Base-by-base conservation (phyloP, 2,113 vertebrate genomes). In the Perca schrenkii region DNA sequence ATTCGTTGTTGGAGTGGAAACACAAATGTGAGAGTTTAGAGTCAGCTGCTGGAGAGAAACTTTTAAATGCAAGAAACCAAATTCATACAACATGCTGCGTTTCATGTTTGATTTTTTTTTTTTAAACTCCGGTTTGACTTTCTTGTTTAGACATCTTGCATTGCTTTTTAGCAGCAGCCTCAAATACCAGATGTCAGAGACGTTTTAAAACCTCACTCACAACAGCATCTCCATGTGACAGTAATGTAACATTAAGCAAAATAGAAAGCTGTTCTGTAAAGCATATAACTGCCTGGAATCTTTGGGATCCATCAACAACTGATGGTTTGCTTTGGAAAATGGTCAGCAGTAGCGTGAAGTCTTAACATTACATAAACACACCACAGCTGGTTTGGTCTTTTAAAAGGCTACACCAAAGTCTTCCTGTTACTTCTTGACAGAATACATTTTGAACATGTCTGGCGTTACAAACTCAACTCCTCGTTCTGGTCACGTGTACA, bases 401-500 rank as follows among this genome's bases (percentile, higher is more conserved):
- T 31, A 19, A 25, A 50, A 65, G 50, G 52, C 8, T 36, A 17
- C 25, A 62, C 21, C 14, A 17, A n/a, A 8, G 8, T 14, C 19
- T 53, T 58, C 21, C 15, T 50, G 25, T 52, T 5, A 28, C n/a
- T 6, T 11, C 8, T 4, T 28, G 31, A 25, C 22, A 28, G 13
- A 36, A 34, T 7, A n/a, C 40, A 58, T 47, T 47, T 49, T 7
- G 1, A 6, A 15, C 17, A 14, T 1, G 13, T 50, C 11, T 40
- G 3, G 8, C 0, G 2, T 7, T 56, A 22, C 25, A 22, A 69
- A 69, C n/a, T 50, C 34, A 61, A n/a, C 4, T 53, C 6, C 28
- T 56, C 2, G 0, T 53, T 63, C 8, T 83, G 31, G 82, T 80
- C 17, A 11, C 49, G 8, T 40, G 60, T 61, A 17, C 95, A 99